These are phyloP conservation scores for Drosophila takahashii DNA, from an alignment of 1,140 invertebrate species.

Conservation along the genomic window DNA sequence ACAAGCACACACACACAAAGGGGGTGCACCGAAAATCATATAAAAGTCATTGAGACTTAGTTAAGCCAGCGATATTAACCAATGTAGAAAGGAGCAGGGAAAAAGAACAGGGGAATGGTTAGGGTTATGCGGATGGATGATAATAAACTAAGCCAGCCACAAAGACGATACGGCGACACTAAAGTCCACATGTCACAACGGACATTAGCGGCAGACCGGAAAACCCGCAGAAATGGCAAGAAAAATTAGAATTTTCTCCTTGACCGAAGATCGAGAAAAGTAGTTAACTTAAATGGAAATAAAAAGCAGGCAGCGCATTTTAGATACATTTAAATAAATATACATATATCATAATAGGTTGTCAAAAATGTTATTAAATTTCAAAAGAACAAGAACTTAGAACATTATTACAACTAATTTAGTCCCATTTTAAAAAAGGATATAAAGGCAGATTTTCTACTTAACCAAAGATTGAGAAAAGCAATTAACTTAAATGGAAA, in stretches of 20 bases:
- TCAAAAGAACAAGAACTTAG: no score
- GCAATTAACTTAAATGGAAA: no score
- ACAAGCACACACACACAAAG: conserved; percentile 20
- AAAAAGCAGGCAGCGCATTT: not conserved
- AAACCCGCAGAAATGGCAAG: not conserved
- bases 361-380: no score
- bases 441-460: no score
- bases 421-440: no score
- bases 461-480: no score
- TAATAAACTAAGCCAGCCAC: conserved; percentile 66
- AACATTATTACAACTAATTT: no score
- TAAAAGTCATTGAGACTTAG: conserved; percentile 81
- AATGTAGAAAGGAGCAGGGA: conserved; percentile 28
- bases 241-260: conserved; percentile 1
- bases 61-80: conserved; percentile 80
- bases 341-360: no score
- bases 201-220: conserved; percentile 38
- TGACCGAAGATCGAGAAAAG: no score
- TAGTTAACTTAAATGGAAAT: not conserved
- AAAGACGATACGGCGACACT: conserved; percentile 62
- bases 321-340: not conserved
- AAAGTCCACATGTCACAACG: conserved; percentile 71
- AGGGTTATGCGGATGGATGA: conserved; percentile 23
- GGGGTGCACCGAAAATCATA: conserved; percentile 63
- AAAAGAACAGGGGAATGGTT: conserved; percentile 2